Percentiles rank a stretch among this genome's conserved stretches.
Conservation (phyloP, 2,888 invertebrate genomes). For the Drosophila borealis region DNA sequence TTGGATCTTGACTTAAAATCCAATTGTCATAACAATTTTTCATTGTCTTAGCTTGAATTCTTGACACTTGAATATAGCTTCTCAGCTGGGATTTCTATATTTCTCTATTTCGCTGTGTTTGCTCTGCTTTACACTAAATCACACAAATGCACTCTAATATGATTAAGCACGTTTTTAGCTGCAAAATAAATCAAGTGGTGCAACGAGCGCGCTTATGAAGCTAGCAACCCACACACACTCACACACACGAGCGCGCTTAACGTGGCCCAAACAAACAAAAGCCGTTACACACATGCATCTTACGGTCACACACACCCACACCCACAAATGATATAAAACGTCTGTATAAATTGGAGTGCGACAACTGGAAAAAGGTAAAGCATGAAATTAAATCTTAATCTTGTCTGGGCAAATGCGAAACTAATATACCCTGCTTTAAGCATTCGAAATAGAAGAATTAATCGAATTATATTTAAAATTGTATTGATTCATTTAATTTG, state of each 20-base stretch:
- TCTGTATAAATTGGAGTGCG: slow-evolving; percentile 38
- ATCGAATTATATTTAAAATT: background rate
- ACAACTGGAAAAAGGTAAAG: slow-evolving; percentile 31
- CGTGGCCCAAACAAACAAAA: slow-evolving; percentile 62
- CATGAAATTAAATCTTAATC: slow-evolving; percentile 16
- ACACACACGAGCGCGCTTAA: background rate
- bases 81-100: slow-evolving; percentile 13
- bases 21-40: slow-evolving; percentile 47
- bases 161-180: slow-evolving; percentile 82
- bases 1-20: slow-evolving; percentile 2
- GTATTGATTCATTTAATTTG: background rate
- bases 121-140: slow-evolving; percentile 64
- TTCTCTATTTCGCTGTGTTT: slow-evolving; percentile 42
- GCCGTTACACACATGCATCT: slow-evolving; percentile 35
- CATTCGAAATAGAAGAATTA: background rate
- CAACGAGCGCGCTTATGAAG: slow-evolving; percentile 59
- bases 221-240: slow-evolving; percentile 33
- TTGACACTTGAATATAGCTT: slow-evolving; percentile 11
- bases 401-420: slow-evolving; percentile 1
- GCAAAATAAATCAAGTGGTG: slow-evolving; percentile 79
- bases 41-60: slow-evolving; percentile 25
- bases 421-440: slow-evolving; percentile 26
- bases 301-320: slow-evolving; percentile 4
- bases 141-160: slow-evolving; percentile 82
- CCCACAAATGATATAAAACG: slow-evolving; percentile 41